Base-by-base conservation (phyloP, 2,797 vertebrate genomes). In the Bufotes viridis region DNA sequence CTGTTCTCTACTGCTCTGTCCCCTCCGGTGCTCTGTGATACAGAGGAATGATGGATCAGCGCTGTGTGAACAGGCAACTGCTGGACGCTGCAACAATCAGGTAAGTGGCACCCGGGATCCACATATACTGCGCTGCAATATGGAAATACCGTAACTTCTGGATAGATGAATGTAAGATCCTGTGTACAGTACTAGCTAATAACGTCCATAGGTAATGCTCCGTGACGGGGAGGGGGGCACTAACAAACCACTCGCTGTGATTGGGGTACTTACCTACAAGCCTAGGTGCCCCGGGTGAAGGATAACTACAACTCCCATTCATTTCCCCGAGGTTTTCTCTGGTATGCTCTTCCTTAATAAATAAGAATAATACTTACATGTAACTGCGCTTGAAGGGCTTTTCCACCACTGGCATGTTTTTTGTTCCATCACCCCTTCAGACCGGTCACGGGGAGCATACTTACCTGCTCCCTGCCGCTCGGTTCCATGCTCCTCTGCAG, bases 1-100 rank as follows among this genome's bases (percentile, higher is more conserved):
- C 88, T 34, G 14, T 57, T 80, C 55, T 42, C 70, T 49, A 20
- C 24, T 72, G 24, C 24, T 75, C 69, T 81, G 69, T 89, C 49
- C 79, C 61, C 78, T 69, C 87, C 24, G 57, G 42, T 34, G 42
- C 51, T 63, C 29, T 58, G 26, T 22, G 49, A 63, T 74, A 18
- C 42, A 61, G 55, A 51, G 12, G 29, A 69, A 29, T 61, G 70
- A 83, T 65, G 70, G 74, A 82, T 22, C 42, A n/a, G 15, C 5
- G 49, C 14, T 84, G 61, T 53, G 49, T 57, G 14, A 55, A 49
- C 10, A 10, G 5, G 24, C 26, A n/a, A 4, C 14, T 81, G 14
- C 75, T 78, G 13, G 17, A 24, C 26, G 10, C n/a, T 29, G 34
- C 13, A 42, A 42, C 42, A 53, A 26, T 51, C 69, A 78, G 42